Percentiles rank a stretch among this genome's conserved stretches.
Conservation (phyloP, 2,888 invertebrate species). For the Eilema caniola region DNA sequence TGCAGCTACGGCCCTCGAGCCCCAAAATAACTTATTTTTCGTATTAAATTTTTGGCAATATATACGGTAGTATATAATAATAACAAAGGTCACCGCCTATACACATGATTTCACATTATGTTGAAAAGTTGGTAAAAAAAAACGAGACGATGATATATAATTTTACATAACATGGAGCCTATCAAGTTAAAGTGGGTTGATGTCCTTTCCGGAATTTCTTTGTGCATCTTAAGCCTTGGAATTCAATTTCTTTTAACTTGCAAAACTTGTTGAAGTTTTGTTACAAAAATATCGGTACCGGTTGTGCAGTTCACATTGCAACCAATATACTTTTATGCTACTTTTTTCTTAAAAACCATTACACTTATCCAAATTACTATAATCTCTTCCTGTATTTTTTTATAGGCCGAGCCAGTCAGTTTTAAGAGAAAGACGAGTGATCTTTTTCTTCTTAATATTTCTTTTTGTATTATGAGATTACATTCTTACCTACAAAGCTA, state of each 20-base stretch:
- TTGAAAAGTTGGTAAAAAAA: not conserved
- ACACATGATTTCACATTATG: not conserved
- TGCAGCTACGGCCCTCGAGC: not conserved
- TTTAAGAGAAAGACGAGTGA: not conserved
- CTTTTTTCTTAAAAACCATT: not conserved
- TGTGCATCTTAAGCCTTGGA: slow-evolving; percentile 14
- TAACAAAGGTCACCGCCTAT: not conserved
- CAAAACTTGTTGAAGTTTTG: slow-evolving; percentile 14
- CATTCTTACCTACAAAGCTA: too few relatives aligned
- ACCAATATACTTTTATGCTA: not conserved
- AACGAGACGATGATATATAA: too few relatives aligned
- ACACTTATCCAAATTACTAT: not conserved
- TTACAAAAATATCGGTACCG: slow-evolving; percentile 6
- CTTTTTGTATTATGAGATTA: too few relatives aligned
- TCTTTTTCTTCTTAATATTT: too few relatives aligned
- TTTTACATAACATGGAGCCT: not conserved
- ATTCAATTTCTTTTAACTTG: slow-evolving; percentile 15
- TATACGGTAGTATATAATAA: not conserved
- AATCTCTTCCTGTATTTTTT: not conserved
- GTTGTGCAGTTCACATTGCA: not conserved
- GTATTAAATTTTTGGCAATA: not conserved
- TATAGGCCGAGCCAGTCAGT: not conserved
- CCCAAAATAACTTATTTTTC: not conserved
- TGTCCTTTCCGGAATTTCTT: slow-evolving; percentile 16
- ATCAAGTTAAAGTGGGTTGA: not conserved